These are phyloP conservation scores for Leptocoma aspasia DNA, from an alignment of 2,113 vertebrate genomes.

Conservation along the genomic window DNA sequence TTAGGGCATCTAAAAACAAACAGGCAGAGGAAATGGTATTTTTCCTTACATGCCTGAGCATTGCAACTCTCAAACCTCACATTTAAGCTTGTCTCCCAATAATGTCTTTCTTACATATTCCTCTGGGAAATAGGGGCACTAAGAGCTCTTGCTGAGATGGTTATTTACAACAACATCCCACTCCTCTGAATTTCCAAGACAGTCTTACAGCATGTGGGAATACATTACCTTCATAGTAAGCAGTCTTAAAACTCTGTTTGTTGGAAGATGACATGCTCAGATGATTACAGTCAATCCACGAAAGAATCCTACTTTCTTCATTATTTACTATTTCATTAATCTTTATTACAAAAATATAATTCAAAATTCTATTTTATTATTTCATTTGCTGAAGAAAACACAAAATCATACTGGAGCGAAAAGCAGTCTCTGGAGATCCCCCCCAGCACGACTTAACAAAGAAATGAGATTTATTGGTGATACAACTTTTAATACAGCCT, in stretches of 20 bases:
- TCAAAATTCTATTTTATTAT: neutral
- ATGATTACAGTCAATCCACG: neutral
- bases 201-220: neutral
- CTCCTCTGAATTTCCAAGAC: neutral
- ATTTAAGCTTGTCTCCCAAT: neutral
- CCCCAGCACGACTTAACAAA: neutral
- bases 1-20: neutral
- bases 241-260: neutral
- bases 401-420: neutral
- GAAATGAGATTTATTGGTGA: neutral
- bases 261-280: neutral
- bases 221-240: neutral
- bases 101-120: neutral
- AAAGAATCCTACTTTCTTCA: neutral
- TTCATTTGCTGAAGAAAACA: neutral
- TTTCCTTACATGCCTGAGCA: neutral
- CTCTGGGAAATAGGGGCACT: neutral
- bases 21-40: neutral
- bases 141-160: neutral
- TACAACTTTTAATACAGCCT: neutral
- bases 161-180: neutral
- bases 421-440: neutral
- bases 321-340: neutral
- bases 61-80: neutral
- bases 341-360: neutral